Evolutionary conservation across 2,888 invertebrate species (phyloP).

Genomic region (Adela reaumurella): DNA sequence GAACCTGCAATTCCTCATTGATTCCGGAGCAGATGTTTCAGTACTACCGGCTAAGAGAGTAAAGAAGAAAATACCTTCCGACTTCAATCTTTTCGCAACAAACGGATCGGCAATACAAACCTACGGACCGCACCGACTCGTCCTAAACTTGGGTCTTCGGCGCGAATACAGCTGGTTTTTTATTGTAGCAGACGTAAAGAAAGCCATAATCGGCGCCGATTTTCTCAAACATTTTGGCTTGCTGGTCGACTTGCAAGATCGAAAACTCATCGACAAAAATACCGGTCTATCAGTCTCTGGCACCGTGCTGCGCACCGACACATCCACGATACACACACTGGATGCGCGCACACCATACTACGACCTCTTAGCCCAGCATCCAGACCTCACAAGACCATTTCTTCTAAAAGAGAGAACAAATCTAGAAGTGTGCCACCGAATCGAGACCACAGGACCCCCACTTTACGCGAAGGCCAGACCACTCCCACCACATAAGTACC

Average conservation of each 20-base stretch:
- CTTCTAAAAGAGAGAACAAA: too few species aligned
- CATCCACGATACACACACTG: too few species aligned
- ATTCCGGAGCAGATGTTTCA: neutral
- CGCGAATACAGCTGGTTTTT: slow-evolving; percentile 14
- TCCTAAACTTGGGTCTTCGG: slow-evolving; percentile 12
- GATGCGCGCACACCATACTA: too few species aligned
- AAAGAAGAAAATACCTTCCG: neutral
- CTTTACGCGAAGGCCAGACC: neutral
- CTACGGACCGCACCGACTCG: neutral
- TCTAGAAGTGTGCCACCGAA: neutral
- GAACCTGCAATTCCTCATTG: neutral
- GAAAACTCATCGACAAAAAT: slow-evolving; percentile 10
- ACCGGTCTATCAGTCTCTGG: too few species aligned
- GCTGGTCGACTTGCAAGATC: slow-evolving; percentile 11
- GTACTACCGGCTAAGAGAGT: neutral
- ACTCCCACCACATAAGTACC: neutral
- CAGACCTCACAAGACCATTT: too few species aligned
- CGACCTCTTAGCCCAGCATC: too few species aligned
- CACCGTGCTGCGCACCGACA: too few species aligned
- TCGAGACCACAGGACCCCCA: slow-evolving; percentile 1
- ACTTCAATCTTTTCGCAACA: neutral
- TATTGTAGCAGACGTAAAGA: slow-evolving; percentile 12
- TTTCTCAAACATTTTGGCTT: slow-evolving; percentile 13
- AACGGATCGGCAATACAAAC: neutral
- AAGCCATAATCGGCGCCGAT: slow-evolving; percentile 16